A percentile compares a stretch with the other conserved stretches of the same genome.
Evolutionary conservation across 2,797 vertebrate species (phyloP).

Genomic region (Caiman crocodilus): DNA sequence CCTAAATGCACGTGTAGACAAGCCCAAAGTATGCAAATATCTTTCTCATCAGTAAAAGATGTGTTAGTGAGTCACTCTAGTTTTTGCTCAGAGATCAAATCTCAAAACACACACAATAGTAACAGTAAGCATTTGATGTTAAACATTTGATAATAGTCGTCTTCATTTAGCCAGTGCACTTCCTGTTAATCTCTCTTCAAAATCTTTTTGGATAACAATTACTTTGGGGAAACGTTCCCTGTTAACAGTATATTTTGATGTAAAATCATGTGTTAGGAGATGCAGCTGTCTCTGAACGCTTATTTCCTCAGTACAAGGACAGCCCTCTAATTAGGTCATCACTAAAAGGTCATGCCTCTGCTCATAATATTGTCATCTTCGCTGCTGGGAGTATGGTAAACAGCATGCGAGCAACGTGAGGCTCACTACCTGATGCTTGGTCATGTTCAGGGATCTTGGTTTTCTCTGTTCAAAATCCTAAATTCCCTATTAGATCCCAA

Average conservation of each 20-base stretch:
- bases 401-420: background rate
- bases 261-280: background rate
- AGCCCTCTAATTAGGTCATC: background rate
- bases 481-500: no score
- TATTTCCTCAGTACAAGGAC: background rate
- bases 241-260: background rate
- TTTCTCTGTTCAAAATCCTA: no score
- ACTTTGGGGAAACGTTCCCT: background rate
- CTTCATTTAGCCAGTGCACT: background rate
- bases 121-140: background rate
- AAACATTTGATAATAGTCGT: background rate
- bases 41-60: accelerated
- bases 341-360: background rate
- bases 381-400: background rate
- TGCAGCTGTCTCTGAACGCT: background rate
- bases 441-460: background rate
- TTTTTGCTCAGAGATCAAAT: background rate
- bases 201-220: no score
- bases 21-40: background rate
- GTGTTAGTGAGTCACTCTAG: background rate
- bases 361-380: background rate
- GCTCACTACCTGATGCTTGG: background rate
- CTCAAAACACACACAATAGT: background rate
- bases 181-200: no score
- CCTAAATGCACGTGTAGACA: no score